Evolutionary conservation across 2,797 vertebrate species (phyloP), one percentile per base, ranked within the genome.

Genomic region (Anolis apletophallus): DNA sequence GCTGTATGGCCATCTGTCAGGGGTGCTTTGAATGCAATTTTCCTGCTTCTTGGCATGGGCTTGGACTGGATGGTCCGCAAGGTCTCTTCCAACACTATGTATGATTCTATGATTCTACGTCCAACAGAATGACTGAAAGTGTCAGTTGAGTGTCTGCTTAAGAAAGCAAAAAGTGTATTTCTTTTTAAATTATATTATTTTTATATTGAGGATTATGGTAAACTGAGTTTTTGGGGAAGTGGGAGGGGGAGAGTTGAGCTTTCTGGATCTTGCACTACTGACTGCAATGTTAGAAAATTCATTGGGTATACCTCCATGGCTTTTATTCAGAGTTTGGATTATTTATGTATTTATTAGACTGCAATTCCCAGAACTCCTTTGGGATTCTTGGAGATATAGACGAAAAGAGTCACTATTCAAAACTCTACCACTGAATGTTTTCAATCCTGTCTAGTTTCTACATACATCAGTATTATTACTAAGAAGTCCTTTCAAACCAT

Each of bases 51-150:
- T 40, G 40, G 40, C 40, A 40, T 2, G 40, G 40, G 40, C 2
- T 40, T 40, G 40, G 40, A 40, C 40, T 40, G 40, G 40, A 40
- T 40, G 40, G 40, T 40, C 40, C 40, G 5, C 40, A 40, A 40
- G 40, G 40, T 40, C 40, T 40, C 40, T 40, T 40, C 40, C 40
- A 40, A 40, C 40, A 40, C 40, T 40, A 40, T 40, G 40, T 40
- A 40, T 40, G 40, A 40, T 40, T 40, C 40, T 40, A 5, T 40
- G 2, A 40, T 40, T 40, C 40, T 40, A 40, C 5, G 64, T 79
- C 6, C 36, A 67, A 68, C 50, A 83, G 80, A 90, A 90, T 71
- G 86, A 54, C 57, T 91, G 88, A 91, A 88, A 77, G 85, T 8
- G 34, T 84, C 80, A 81, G 80, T 89, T 78, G 77, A 2, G 79